phyloP scores from a whole-genome alignment of 2,113 vertebrate species.

The Alaudala cheleensis region DNA sequence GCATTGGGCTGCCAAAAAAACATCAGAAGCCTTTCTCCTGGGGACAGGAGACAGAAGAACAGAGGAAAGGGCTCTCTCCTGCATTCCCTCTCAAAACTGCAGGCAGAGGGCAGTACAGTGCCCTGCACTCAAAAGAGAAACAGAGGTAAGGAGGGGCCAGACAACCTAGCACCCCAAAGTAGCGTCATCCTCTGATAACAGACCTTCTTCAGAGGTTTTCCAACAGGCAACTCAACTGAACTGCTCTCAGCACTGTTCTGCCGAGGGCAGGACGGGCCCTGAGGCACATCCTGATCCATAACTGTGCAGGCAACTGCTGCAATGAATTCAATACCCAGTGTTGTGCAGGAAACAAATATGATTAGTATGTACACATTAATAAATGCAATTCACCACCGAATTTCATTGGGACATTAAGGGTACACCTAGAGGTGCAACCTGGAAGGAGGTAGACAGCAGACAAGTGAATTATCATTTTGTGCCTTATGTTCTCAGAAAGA shows the following conservation, averaged over 20 bases:
- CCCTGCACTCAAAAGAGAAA: accelerated
- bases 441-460: slow-evolving; percentile 1
- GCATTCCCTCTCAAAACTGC: background rate
- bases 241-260: background rate
- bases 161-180: background rate
- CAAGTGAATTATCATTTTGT: slow-evolving; percentile 30
- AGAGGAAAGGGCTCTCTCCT: background rate
- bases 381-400: background rate
- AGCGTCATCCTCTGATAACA: background rate
- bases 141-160: background rate
- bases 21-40: background rate
- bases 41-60: background rate
- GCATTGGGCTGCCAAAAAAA: background rate
- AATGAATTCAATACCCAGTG: background rate
- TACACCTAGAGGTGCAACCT: background rate
- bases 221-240: background rate
- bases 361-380: slow-evolving; percentile 6
- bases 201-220: background rate
- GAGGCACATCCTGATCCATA: background rate
- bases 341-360: slow-evolving; percentile 1
- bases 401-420: background rate
- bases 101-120: background rate
- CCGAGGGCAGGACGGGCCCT: background rate
- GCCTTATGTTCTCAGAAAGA: slow-evolving; percentile 25
- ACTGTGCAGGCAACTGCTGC: background rate